These are phyloP conservation scores for Conchocele bisecta DNA, from an alignment of 2,888 invertebrate species.

Conservation along the genomic window DNA sequence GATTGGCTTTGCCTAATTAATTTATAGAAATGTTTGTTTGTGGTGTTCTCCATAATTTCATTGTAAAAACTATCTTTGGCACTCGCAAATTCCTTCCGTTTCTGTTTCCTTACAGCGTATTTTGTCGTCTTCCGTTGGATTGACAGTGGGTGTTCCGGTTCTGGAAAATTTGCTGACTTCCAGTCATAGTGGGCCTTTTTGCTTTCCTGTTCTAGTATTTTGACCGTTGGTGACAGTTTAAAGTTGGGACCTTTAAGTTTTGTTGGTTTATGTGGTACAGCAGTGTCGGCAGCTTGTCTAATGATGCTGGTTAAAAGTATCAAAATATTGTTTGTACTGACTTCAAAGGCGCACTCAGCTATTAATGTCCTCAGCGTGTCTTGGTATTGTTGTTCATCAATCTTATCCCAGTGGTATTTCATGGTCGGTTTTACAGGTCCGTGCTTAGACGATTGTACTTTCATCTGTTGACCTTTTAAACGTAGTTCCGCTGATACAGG, in stretches of 20 bases:
- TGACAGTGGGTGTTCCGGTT: constrained; percentile 3
- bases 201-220: neutral
- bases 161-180: constrained; percentile 1
- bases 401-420: constrained; percentile 1
- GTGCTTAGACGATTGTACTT: neutral
- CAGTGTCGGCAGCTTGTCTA: neutral
- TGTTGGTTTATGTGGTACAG: neutral
- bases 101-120: constrained; percentile 3
- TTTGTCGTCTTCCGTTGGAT: constrained; percentile 7
- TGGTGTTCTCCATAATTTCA: constrained; percentile 12
- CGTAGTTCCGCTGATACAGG: neutral
- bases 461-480: neutral
- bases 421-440: neutral
- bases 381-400: neutral
- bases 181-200: neutral
- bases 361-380: neutral
- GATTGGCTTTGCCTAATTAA: constrained; percentile 4
- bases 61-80: constrained; percentile 4
- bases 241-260: constrained; percentile 5
- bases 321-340: neutral
- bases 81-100: neutral
- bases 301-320: neutral
- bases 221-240: constrained; percentile 1
- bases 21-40: constrained; percentile 4
- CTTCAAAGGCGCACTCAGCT: no score